Base-by-base conservation (phyloP, 1,140 invertebrate species). In the Scylla paramamosain region DNA sequence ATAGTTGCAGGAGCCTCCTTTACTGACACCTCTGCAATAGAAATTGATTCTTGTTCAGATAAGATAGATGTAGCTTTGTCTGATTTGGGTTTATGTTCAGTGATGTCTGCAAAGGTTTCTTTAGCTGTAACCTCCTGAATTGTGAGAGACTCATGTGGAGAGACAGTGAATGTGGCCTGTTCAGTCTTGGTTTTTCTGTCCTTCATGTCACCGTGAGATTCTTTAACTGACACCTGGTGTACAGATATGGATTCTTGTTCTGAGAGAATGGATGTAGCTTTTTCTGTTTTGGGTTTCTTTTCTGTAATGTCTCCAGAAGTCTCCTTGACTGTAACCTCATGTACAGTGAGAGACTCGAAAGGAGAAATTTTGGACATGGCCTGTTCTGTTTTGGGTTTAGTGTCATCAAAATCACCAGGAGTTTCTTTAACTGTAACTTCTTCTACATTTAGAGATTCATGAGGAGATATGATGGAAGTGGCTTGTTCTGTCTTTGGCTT, bases 131-230 rank as follows among this genome's bases (percentile, higher is more conserved):
- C 94, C 92, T 95, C 96, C 46, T 94, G 86, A 59, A 92, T 90
- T 52, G 92, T 77, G 20, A 93, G 25, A 28, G 94, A 95, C 77
- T 95, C 83, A 10, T 95, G 94, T 67, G 48, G 77, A 45, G 94
- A 92, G 14, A 95, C 12, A 82, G 48, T 95, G 67, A 87, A 94
- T 52, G 96, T 97, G 20, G 97, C 97, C 94, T 96, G 96, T 52
- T 96, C 96, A 96, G 94, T 96, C 6, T 97, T 96, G 14, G 96
- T 83, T 96, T 97, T 96, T 48, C 93, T 20, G 89, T 95, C 91
- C 8, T 95, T 95, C 93, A 97, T 97, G 90, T 97, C 96, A 25
- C 88, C 96, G 96, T 97, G 97, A 95, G 97, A 97, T 96, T 97
- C 97, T 45, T 95, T 96, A 20, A 95, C 91, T 25, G 93, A 87